Conservation (phyloP, 53 echinoderm and acorn worm genomes). For the Crossaster papposus region DNA sequence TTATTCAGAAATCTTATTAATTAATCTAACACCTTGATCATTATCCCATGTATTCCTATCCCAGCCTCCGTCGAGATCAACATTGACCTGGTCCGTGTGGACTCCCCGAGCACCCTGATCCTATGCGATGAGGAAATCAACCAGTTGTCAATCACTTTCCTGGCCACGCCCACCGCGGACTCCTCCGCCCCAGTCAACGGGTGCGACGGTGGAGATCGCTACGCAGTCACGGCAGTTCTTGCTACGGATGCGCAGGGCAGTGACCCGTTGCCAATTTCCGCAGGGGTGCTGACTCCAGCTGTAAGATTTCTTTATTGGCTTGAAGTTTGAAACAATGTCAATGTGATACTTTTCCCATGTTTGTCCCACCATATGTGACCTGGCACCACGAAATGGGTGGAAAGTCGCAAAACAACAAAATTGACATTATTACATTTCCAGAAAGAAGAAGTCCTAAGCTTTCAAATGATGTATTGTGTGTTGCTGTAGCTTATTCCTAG, state of each 20-base stretch:
- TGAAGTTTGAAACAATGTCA: no score
- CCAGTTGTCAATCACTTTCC: constrained; percentile 9
- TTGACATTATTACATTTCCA: no score
- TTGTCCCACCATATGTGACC: no score
- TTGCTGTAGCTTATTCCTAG: no score
- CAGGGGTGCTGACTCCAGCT: constrained; percentile 15
- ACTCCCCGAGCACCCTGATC: constrained; percentile 25
- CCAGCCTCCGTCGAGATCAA: constrained; percentile 44
- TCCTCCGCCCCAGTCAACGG: constrained; percentile 39
- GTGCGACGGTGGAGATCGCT: constrained; percentile 28
- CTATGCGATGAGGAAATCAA: constrained; percentile 41
- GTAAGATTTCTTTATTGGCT: neutral
- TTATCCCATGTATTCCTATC: neutral
- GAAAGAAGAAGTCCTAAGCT: no score
- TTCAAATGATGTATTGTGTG: no score
- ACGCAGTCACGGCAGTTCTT: constrained; percentile 32
- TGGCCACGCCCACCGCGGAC: constrained; percentile 23
- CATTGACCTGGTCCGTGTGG: constrained; percentile 38
- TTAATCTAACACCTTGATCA: no score
- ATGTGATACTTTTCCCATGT: no score
- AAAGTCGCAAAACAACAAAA: no score
- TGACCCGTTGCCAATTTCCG: constrained; percentile 16
- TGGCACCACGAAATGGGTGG: no score
- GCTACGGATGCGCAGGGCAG: constrained; percentile 49
- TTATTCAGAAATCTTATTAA: no score